Evolutionary conservation across 2,797 vertebrate genomes (phyloP).

Genomic region (Rhinogobio ventralis): DNA sequence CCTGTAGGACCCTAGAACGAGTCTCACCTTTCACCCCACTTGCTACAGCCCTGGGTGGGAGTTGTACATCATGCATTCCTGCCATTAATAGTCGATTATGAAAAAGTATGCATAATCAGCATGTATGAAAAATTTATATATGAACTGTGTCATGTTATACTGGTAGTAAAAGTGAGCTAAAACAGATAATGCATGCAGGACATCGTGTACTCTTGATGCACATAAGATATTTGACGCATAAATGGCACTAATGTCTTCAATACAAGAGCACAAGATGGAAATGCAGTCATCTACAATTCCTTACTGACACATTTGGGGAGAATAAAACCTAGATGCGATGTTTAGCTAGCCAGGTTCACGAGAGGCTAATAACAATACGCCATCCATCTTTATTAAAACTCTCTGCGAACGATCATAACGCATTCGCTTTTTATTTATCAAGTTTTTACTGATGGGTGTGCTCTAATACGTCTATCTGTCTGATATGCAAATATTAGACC

Average conservation of each 20-base stretch:
- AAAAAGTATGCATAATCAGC: neutral
- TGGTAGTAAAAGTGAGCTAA: neutral
- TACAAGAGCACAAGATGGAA: neutral
- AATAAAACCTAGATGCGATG: neutral
- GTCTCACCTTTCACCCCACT: neutral
- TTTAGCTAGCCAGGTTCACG: slow-evolving; percentile 30
- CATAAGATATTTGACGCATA: neutral
- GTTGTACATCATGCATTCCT: neutral
- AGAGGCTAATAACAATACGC: slow-evolving; percentile 34
- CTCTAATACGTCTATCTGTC: neutral
- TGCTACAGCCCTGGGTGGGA: neutral
- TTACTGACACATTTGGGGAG: neutral
- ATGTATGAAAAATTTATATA: neutral
- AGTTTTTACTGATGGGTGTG: neutral
- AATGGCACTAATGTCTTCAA: neutral
- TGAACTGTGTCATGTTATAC: neutral
- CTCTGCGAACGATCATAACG: neutral
- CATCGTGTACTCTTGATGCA: neutral
- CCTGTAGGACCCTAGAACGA: neutral
- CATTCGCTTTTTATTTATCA: neutral
- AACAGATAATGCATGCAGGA: neutral
- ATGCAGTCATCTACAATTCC: neutral
- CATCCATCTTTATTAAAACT: neutral
- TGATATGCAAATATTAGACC: neutral
- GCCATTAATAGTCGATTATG: neutral